Evolutionary conservation across 2,113 vertebrate species (phyloP), one percentile per base, ranked within the genome.

Genomic region (Pimephales promelas): DNA sequence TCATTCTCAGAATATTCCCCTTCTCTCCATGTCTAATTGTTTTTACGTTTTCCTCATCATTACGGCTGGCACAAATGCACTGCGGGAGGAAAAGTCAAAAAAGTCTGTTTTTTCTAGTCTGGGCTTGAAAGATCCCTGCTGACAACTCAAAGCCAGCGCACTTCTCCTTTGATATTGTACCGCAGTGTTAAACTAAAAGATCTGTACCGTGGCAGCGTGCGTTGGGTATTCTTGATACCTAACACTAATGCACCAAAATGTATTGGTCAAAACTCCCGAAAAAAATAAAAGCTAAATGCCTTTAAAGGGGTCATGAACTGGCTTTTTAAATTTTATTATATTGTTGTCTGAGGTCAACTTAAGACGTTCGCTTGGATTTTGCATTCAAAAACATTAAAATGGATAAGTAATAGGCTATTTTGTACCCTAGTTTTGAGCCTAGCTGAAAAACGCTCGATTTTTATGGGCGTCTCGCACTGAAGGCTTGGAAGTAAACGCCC

Each of bases 91-190:
- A 89, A 72, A 72, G 36, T 45, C 0, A 45, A 47, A 71, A 86
- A 82, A 66, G 54, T 82, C 77, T 59, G 24, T 88, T 85, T 85
- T 57, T 80, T 26, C 31, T 24, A n/a, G 76, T 78, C 68, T 79
- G 85, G 81, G 59, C 79, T 45, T 86, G 85, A 87, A 82, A 52
- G 84, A 89, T 90, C 80, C 83, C 83, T 81, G 73, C 81, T 89
- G 89, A 92, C 89, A 86, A 89, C 89, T 61, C 70, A 13, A 11
- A 70, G 83, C 89, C 87, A 54, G 14, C 85, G 83, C 81, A 47
- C 77, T 80, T 78, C 70, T 85, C 64, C 10, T 61, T 61, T 88
- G 85, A 90, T 88, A 86, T 83, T 85, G 90, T 89, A 88, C 84
- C 72, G 36, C 82, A 79, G 87, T 85, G 90, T 89, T 87, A 86